These are phyloP conservation scores for Leptoclinus maculatus DNA, from an alignment of 2,797 vertebrate genomes.

Conservation along the genomic window DNA sequence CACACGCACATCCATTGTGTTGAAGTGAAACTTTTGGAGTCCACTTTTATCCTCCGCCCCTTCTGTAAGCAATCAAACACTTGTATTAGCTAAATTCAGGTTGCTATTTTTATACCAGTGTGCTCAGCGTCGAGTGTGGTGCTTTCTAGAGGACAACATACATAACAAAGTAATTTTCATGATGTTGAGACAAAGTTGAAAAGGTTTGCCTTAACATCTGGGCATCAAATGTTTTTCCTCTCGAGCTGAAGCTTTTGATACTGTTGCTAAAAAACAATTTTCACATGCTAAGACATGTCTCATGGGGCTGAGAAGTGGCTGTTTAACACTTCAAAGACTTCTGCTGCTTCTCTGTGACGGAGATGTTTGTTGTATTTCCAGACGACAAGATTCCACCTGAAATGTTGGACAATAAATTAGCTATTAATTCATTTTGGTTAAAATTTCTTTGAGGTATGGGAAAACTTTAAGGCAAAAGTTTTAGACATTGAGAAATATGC, in stretches of 20 bases:
- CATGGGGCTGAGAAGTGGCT: constrained; percentile 33
- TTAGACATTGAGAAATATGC: neutral
- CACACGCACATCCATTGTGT: constrained; percentile 2
- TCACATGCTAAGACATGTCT: constrained; percentile 52
- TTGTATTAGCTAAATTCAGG: constrained; percentile 27
- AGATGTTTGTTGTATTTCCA: constrained; percentile 57
- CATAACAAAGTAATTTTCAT: constrained; percentile 72
- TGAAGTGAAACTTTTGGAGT: constrained; percentile 12
- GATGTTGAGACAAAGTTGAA: constrained; percentile 61
- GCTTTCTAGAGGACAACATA: constrained; percentile 42
- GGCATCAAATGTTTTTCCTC: constrained; percentile 66
- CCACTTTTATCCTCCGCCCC: constrained; percentile 32
- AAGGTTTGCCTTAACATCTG: constrained; percentile 71
- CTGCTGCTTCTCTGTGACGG: constrained; percentile 34
- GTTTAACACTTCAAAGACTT: constrained; percentile 29
- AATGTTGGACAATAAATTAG: neutral
- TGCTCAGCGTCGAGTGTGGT: constrained; percentile 38
- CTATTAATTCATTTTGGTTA: neutral
- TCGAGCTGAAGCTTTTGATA: constrained; percentile 56
- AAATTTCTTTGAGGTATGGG: neutral
- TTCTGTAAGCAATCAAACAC: constrained; percentile 69
- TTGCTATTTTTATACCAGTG: constrained; percentile 55
- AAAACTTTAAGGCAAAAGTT: neutral
- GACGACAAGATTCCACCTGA: constrained; percentile 36
- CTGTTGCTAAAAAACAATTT: constrained; percentile 57